Evolutionary conservation across 2,888 invertebrate species (phyloP), one percentile per base, ranked within the genome.

Genomic region (Brachyopa scutellaris): DNA sequence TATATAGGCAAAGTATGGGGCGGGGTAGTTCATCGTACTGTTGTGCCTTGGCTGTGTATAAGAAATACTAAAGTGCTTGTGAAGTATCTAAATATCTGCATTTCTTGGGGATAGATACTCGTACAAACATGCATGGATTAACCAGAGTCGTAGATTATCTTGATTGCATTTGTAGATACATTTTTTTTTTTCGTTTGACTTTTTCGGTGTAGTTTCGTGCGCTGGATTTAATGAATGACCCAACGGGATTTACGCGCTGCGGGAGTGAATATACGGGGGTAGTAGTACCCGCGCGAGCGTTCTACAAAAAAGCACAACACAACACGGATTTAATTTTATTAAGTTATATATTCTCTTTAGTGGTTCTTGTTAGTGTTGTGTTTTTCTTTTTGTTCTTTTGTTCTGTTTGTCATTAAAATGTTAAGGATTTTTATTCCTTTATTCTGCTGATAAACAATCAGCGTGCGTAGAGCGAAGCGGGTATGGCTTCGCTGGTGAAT

Each of bases 41-140:
- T 40, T 45, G 26, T 7, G 29, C 42, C 15, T 59, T 33, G 47
- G 69, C 57, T 51, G 70, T 62, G 59, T 17, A 26, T 59, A 77
- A 61, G 59, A 59, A 70, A 80, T 29, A 59, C 51, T 67, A 40
- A 62, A 79, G 59, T 73, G 47, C 69, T 72, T 36, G 36, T 69
- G 77, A 82, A 61, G 77, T 82, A 82, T 82, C 59, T 82, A 76
- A 82, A 70, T 70, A 76, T 82, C 70, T 70, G 77, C 59, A 82
- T 77, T 72, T 77, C 77, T 66, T 26, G 70, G 61, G 77, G 66
- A 66, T 70, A 47, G 51, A 61, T 82, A 49, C 51, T 70, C 7
- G 29, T n/a, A n/a, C n/a, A n/a, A 57, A 47, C 6, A 47, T n/a
- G 55, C 6, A 47, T n/a, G 82, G 66, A 66, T 82, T 59, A 76